Base-by-base conservation (phyloP, 2,888 invertebrate species). In the Oithona nana region DNA sequence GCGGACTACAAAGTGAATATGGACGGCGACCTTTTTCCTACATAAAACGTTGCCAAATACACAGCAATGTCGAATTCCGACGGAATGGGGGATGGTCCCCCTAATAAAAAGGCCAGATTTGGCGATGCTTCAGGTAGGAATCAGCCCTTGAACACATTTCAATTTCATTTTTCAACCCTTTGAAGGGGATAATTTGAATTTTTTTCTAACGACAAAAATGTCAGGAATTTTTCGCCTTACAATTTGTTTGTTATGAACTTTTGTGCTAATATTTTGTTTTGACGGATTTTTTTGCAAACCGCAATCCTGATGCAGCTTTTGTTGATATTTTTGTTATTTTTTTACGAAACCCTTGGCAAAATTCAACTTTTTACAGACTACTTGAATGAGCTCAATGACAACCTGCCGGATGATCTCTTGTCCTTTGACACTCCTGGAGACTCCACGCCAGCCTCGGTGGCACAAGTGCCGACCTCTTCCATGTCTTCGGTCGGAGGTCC, bases 381-480 rank as follows among this genome's bases (percentile, higher is more conserved):
- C 39, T 20, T 28, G 31, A 28, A 49, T 48, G 48, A 30, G 61
- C 66, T 66, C 28, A 59, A 59, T 26, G 29, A 48, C 24, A 29
- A 24, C 26, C 50, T 59, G 3, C 59, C 59, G 3, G 59, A 59
- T 26, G 59, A 59, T n/a, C 24, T 59, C 24, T 29, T 59, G 48
- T n/a, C n/a, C n/a, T 48, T 49, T 28, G 59, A 59, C 24, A 65
- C 65, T 57, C n/a, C n/a, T n/a, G 66, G 28, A 39, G 61, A 39
- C 39, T 58, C 58, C 11, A 28, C 57, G 13, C 26, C 22, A 26
- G 24, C 26, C 22, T n/a, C 50, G 3, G 39, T 8, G 16, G 54
- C 24, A 16, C 24, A 26, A 24, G 24, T 13, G 13, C 26, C 54
- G 13, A 16, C 22, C 22, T 22, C 6, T 11, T 16, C 58, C 30